Conservation (phyloP, 1,140 invertebrate species). For the Himalopsyche phryganea region DNA sequence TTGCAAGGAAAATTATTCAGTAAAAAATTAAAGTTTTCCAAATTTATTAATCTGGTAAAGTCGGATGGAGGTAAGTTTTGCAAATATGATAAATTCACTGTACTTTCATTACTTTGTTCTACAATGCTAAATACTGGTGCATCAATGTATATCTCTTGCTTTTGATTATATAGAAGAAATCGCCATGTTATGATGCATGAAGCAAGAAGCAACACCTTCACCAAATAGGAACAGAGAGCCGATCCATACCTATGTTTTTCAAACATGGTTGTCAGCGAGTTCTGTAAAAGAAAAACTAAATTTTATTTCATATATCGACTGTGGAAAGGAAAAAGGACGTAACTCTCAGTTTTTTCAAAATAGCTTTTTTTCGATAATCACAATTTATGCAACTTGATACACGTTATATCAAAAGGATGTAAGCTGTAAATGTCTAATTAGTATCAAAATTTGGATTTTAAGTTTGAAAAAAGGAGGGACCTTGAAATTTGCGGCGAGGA, state of each 20-base stretch:
- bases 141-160: background rate
- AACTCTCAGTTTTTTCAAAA: no score
- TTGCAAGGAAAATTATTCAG: slow-evolving; percentile 55
- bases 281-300: no score
- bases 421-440: no score
- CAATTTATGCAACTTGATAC: no score
- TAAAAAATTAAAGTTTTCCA: slow-evolving; percentile 56
- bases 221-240: background rate
- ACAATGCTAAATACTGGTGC: background rate
- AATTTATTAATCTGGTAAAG: slow-evolving; percentile 52
- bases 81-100: slow-evolving; percentile 17
- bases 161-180: background rate
- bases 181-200: background rate
- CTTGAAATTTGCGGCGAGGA: no score
- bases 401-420: no score
- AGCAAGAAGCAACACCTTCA: background rate
- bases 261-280: slow-evolving; percentile 4
- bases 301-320: no score
- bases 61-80: slow-evolving; percentile 41
- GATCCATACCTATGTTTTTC: background rate
- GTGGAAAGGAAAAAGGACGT: no score
- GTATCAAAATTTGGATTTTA: no score
- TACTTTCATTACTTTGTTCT: background rate
- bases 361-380: no score
- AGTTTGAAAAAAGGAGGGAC: no score